A percentile compares a stretch with the other conserved stretches of the same genome.
Conservation (phyloP, 2,888 invertebrate genomes). For the Agonopterix heracliana region DNA sequence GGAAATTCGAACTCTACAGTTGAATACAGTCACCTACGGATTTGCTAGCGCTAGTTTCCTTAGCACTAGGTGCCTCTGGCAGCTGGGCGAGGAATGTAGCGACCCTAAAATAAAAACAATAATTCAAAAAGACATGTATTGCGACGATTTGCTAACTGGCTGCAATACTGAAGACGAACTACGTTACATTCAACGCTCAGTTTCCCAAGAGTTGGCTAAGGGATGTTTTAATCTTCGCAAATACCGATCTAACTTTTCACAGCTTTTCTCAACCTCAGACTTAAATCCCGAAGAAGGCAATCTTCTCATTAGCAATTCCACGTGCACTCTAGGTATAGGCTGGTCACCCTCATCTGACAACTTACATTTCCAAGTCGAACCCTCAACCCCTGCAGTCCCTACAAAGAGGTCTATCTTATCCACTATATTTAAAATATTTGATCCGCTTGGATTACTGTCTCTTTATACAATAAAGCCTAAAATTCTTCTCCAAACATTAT, state of each 20-base stretch:
- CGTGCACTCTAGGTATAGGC: conserved; percentile 9
- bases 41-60: conserved; percentile 10
- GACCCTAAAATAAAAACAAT: not conserved
- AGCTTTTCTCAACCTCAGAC: not conserved
- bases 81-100: conserved; percentile 10
- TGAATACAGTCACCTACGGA: conserved; percentile 11
- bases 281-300: not conserved
- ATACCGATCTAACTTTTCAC: conserved; percentile 2
- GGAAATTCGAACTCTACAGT: not conserved
- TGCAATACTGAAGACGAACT: conserved; percentile 3
- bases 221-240: conserved; percentile 11
- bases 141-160: conserved; percentile 7
- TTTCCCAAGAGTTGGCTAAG: not conserved
- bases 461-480: conserved; percentile 12
- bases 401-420: conserved; percentile 13
- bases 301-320: conserved; percentile 1
- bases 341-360: conserved; percentile 9
- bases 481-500: conserved; percentile 9
- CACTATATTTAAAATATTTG: conserved; percentile 9
- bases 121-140: conserved; percentile 5
- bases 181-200: conserved; percentile 1
- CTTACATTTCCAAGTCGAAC: conserved; percentile 4
- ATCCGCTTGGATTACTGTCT: conserved; percentile 9
- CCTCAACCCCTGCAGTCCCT: not conserved
- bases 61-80: conserved; percentile 7